Evolutionary conservation across 2,888 invertebrate species (phyloP), one percentile per base, ranked within the genome.

Genomic region (Hermaeophaga mercurialis): DNA sequence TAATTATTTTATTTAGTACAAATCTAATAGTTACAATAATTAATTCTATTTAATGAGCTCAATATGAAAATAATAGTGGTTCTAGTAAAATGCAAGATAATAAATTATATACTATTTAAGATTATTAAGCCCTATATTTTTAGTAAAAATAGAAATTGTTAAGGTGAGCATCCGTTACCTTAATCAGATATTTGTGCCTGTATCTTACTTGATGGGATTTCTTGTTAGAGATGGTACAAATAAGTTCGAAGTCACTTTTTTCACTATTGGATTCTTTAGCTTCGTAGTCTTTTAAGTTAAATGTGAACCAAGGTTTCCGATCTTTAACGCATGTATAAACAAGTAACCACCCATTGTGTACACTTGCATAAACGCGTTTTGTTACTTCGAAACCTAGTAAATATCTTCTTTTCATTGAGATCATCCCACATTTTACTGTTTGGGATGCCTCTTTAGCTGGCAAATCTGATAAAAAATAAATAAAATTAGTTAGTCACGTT

Each of bases 301-400:
- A 59, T 3, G 63, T 59, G 36, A 61, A 64, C 17, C 65, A 53
- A 9, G 72, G 73, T 63, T 70, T 72, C 5, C 57, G 14, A 41
- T 70, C 68, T 58, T 62, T 71, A 22, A 66, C 64, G 4, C 57
- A 62, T 5, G 52, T 55, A 49, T 73, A 73, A 14, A 73, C 49
- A 4, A 72, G 53, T 15, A 73, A 54, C 69, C 70, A 71, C 24
- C 67, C 54, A 9, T 67, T 55, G 15, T 67, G 67, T 19, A 73
- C 56, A 22, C 61, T 66, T 1, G 65, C 71, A 52, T 65, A 71
- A n/a, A 71, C 59, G 39, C 64, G 58, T 41, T 64, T 66, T 50
- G 62, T 66, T 43, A 62, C 59, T 33, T 67, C 66, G 19, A 71
- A 66, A 12, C 67, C 64, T 11, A 67, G 63, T 18, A 70, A 56